Conservation (phyloP, 2,888 invertebrate species). For the Diarsia mendica region DNA sequence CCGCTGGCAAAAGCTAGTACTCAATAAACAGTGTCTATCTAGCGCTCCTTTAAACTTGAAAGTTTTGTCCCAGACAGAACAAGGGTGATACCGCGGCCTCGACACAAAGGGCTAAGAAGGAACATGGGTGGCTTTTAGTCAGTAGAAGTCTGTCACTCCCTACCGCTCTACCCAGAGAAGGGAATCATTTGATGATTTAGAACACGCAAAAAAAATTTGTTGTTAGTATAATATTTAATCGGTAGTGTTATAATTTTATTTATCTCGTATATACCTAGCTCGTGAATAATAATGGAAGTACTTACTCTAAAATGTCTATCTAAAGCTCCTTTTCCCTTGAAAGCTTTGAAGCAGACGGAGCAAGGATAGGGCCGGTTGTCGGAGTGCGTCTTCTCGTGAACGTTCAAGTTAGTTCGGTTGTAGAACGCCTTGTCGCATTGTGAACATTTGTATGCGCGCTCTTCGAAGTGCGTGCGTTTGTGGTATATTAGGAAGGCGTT, state of each 20-base stretch:
- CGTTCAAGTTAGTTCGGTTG: conserved; percentile 81
- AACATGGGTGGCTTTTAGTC: no score
- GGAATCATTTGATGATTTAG: no score
- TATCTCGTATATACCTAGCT: no score
- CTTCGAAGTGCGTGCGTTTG: conserved; percentile 81
- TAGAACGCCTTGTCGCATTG: conserved; percentile 75
- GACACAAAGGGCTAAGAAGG: no score
- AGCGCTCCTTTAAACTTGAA: conserved; percentile 82
- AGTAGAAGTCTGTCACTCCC: no score
- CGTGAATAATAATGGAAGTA: conserved; percentile 1
- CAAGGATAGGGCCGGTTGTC: conserved; percentile 71
- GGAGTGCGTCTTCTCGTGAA: conserved; percentile 81
- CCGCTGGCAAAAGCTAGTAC: no score
- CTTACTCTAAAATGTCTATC: conserved; percentile 80
- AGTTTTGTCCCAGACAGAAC: conserved; percentile 77
- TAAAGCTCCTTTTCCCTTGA: conserved; percentile 82
- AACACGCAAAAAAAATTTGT: no score
- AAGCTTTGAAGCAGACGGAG: conserved; percentile 79
- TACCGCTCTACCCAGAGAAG: no score
- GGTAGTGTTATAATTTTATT: no score
- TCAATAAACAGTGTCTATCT: conserved; percentile 77
- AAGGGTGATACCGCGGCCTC: conserved; percentile 57
- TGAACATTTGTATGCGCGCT: conserved; percentile 76
- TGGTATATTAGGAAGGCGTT: conserved; percentile 84
- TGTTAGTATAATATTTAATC: no score